These are phyloP conservation scores for Phocides pigmalion DNA, from an alignment of 1,140 invertebrate species.

Conservation along the genomic window DNA sequence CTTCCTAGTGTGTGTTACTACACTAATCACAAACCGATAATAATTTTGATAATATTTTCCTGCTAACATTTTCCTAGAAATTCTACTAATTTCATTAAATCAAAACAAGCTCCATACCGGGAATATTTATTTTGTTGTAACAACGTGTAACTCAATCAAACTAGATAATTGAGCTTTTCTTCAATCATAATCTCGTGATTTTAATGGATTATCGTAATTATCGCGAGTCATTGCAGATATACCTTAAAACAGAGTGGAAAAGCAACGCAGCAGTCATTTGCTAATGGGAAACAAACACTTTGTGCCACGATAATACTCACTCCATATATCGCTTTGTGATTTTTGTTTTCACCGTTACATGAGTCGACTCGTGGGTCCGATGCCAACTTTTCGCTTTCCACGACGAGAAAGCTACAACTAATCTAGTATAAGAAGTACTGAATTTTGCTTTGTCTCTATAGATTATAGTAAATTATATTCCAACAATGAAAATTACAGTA, in stretches of 20 bases:
- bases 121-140: too few relatives aligned
- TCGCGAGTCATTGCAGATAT: not conserved
- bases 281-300: slow-evolving; percentile 32
- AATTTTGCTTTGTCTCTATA: not conserved
- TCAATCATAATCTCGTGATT: not conserved
- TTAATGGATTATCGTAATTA: too few relatives aligned
- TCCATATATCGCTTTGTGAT: slow-evolving; percentile 32
- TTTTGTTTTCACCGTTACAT: slow-evolving; percentile 25
- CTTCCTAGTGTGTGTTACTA: too few relatives aligned
- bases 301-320: slow-evolving; percentile 18
- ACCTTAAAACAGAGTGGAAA: not conserved
- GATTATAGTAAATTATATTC: too few relatives aligned
- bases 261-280: slow-evolving; percentile 19
- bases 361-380: not conserved
- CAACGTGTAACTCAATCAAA: not conserved
- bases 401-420: not conserved
- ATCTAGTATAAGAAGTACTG: not conserved
- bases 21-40: not conserved
- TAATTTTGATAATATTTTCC: not conserved
- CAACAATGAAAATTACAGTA: too few relatives aligned
- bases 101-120: too few relatives aligned
- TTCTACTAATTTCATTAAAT: not conserved
- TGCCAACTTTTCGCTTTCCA: slow-evolving; percentile 24
- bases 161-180: not conserved
- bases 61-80: not conserved